Evolutionary conservation across 2,888 invertebrate species (phyloP), one percentile per base, ranked within the genome.

Genomic region (Steinernema scapterisci): DNA sequence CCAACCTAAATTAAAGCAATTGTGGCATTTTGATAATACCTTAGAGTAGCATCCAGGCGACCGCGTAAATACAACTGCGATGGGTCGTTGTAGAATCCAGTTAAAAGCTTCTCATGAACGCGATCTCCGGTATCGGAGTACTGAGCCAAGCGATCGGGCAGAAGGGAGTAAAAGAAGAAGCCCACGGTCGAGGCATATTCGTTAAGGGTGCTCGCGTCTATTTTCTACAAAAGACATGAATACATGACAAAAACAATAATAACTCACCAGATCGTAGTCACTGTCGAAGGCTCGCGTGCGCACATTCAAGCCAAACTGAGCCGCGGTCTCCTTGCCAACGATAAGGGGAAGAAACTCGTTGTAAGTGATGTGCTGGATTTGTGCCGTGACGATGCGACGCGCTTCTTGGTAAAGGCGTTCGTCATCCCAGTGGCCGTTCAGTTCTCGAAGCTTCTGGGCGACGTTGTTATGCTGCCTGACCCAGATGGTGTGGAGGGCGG

Each of bases 151-250:
- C 70, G 54, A 43, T 81, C 81, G 0, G 86, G 86, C 1, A 84
- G 75, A 2, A 87, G 78, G 2, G 85, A 74, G 43, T 82, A 77
- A 79, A 88, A 87, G 79, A 88, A 85, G 54, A 82, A 80, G 0
- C 87, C 87, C 6, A 80, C 85, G 2, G 83, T 79, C 0, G 87
- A 72, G 0, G 95, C 93, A 89, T 95, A 95, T 86, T 92, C 92
- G 88, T 95, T 95, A 16, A 93, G 92, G 73, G 94, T 90, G 9
- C 92, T 91, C 0, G 94, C 92, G 87, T 95, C 92, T 0, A 92
- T 90, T 0, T 88, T 81, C 85, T 85, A 75, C n/a, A n/a, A n/a
- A n/a, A n/a, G n/a, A n/a, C n/a, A n/a, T n/a, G n/a, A n/a, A n/a
- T n/a, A n/a, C n/a, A n/a, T n/a, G n/a, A n/a, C n/a, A n/a, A n/a